phyloP scores from a whole-genome alignment of 2,113 vertebrate species.

The Microcebus lehilahytsara region DNA sequence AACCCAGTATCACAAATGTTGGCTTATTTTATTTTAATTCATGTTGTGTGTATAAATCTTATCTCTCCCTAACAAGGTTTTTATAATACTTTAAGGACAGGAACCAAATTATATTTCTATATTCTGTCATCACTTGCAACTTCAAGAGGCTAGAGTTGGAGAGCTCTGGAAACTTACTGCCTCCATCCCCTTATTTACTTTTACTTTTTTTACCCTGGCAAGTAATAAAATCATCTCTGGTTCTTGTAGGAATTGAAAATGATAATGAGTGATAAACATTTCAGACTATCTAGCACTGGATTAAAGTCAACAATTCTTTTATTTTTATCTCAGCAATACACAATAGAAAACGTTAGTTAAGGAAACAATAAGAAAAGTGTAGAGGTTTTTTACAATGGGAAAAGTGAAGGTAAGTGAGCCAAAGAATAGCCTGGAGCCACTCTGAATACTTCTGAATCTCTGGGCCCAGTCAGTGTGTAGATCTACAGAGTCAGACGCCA shows the following conservation, averaged over 20 bases:
- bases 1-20: not conserved
- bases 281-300: not conserved
- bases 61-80: not conserved
- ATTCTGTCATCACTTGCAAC: not conserved
- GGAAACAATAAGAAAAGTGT: not conserved
- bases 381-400: not conserved
- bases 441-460: not conserved
- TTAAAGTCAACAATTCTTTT: not conserved
- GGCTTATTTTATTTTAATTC: slow-evolving; percentile 25
- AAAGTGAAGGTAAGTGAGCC: slow-evolving; percentile 20
- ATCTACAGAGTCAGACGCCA: not conserved
- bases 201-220: not conserved
- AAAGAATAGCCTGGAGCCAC: not conserved
- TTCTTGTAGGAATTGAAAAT: slow-evolving; percentile 1
- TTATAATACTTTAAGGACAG: not conserved
- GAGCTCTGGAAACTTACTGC: not conserved
- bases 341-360: not conserved
- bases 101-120: not conserved
- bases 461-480: not conserved
- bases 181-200: not conserved
- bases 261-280: not conserved
- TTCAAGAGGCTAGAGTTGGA: not conserved
- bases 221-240: not conserved
- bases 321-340: not conserved
- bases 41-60: not conserved